Evolutionary conservation across 2,888 invertebrate species (phyloP), one percentile per base, ranked within the genome.

Genomic region (Harpalus rubripes): DNA sequence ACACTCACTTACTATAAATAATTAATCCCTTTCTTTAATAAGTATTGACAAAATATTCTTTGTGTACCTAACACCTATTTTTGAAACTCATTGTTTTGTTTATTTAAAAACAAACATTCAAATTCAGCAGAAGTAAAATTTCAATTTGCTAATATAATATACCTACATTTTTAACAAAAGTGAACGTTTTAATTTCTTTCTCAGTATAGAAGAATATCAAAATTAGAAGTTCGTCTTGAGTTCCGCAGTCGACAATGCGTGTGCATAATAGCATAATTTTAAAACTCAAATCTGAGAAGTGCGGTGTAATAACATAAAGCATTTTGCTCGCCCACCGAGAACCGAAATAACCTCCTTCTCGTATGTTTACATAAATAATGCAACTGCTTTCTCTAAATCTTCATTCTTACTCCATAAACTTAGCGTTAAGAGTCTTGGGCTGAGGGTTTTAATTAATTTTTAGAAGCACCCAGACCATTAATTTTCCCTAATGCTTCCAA

Each of bases 381-480:
- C 72, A 74, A 74, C 72, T 74, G 72, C 52, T 74, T 74, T 74
- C 44, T 74, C 41, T 74, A 74, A 74, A 74, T 74, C 72, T 74
- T 74, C 72, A 74, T 74, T 74, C 72, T 74, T 74, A 74, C 44
- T 74, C 72, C 72, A 74, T 74, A 74, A 74, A 74, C 72, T 74
- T 74, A 44, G 72, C 44, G 72, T 44, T 74, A 74, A 74, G 52
- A 74, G 44, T 74, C 8, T 44, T 41, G 44, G 72, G 72, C 26
- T 7, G 26, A 65, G 44, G 52, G 81, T 63, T 81, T 81, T 81
- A 81, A 81, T 81, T 61, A 81, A 81, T 81, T 81, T 81, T 81
- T 81, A 52, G 65, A 16, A 65, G 81, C 65, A 22, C 65, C 32
- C n/a, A 22, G 15, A 7, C 65, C 65, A 58, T 78, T 78, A 78